phyloP scores from a whole-genome alignment of 2,113 vertebrate species.

The Carlito syrichta region DNA sequence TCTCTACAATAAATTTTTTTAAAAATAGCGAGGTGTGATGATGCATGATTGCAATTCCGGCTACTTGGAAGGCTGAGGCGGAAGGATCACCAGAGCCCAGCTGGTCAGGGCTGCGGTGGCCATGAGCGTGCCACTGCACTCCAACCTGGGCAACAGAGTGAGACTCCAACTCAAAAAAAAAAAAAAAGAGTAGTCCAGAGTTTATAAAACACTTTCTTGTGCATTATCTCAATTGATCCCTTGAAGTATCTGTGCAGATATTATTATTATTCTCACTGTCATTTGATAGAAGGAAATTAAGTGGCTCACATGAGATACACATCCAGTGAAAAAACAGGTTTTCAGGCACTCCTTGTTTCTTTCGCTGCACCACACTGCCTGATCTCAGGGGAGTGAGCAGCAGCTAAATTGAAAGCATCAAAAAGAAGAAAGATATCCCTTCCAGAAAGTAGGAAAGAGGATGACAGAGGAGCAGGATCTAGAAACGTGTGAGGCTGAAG shows the following conservation, averaged over 20 bases:
- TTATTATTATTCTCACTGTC: background rate
- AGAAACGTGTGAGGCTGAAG: background rate
- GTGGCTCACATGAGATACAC: background rate
- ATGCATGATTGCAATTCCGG: too few relatives aligned
- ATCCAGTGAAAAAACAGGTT: background rate
- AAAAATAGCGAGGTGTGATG: too few relatives aligned
- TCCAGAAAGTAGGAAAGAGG: background rate
- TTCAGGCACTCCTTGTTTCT: background rate
- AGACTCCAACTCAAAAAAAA: too few relatives aligned
- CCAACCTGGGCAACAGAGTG: too few relatives aligned
- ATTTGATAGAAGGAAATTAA: background rate
- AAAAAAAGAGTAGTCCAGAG: background rate
- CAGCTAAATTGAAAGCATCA: background rate
- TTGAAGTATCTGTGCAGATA: background rate
- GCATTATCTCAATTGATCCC: background rate
- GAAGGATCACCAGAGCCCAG: too few relatives aligned
- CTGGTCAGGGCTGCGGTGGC: too few relatives aligned
- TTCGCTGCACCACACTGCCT: background rate
- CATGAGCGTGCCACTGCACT: too few relatives aligned
- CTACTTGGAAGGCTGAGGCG: too few relatives aligned
- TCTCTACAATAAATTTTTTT: too few relatives aligned
- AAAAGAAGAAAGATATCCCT: background rate
- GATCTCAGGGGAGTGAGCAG: background rate
- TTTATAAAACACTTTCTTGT: background rate
- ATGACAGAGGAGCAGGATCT: background rate